Conservation (phyloP, 2,113 vertebrate genomes). For the Ursus arctos region DNA sequence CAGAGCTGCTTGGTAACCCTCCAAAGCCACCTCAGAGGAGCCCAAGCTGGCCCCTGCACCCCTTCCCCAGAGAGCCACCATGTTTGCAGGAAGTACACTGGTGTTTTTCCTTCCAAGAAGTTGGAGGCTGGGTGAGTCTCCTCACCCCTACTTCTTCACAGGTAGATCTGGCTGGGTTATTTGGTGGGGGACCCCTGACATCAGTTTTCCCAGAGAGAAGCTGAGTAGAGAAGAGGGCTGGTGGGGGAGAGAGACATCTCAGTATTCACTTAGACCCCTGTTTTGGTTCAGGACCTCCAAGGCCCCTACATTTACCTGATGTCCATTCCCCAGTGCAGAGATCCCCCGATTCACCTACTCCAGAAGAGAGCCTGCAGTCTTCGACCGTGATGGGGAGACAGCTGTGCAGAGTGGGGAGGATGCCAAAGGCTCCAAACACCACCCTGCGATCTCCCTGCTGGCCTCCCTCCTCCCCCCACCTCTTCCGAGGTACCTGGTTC, state of each 20-base stretch:
- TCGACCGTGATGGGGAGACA: neutral
- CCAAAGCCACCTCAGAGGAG: neutral
- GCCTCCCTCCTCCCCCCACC: neutral
- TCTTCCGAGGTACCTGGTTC: neutral
- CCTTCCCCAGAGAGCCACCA: accelerated
- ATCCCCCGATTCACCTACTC: too few species aligned
- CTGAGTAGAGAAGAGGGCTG: too few species aligned
- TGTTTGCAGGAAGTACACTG: neutral
- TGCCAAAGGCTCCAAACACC: accelerated
- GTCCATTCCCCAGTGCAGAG: neutral
- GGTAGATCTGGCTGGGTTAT: neutral
- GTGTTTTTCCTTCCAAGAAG: neutral
- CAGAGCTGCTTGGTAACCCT: neutral
- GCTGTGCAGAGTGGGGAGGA: neutral
- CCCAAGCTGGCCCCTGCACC: too few species aligned
- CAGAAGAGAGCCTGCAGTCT: neutral
- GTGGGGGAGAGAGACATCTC: too few species aligned
- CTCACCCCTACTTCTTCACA: neutral
- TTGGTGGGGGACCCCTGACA: neutral
- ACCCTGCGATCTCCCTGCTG: too few species aligned
- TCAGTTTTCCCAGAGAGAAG: neutral
- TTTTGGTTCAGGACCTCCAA: neutral
- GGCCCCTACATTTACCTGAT: too few species aligned
- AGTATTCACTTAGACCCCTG: neutral
- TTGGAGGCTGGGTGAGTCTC: neutral